These are phyloP conservation scores for Catamblyrhynchus diadema DNA, from an alignment of 2,797 vertebrate genomes.

Conservation along the genomic window DNA sequence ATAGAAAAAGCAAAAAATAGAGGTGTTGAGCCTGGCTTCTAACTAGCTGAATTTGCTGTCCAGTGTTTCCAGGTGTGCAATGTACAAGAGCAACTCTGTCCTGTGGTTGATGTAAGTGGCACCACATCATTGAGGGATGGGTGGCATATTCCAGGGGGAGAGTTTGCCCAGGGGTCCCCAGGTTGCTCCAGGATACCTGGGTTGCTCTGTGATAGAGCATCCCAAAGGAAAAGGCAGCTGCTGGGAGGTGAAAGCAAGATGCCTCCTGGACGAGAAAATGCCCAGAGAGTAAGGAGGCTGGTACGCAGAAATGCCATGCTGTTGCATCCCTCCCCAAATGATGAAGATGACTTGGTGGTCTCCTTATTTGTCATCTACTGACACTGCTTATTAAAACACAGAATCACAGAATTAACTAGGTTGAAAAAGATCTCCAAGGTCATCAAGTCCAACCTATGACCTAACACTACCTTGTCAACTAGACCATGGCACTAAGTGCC, in stretches of 20 bases:
- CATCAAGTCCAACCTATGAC: not conserved
- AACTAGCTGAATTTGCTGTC: not conserved
- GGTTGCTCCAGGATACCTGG: not conserved
- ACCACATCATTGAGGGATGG: not conserved
- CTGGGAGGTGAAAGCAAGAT: not conserved
- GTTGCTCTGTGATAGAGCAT: not conserved
- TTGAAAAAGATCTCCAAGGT: not conserved
- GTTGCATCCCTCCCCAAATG: not conserved
- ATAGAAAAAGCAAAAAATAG: not conserved
- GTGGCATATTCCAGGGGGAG: not conserved
- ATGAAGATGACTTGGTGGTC: not conserved
- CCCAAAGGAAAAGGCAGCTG: not conserved
- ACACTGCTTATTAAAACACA: not conserved
- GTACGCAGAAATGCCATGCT: rapidly evolving
- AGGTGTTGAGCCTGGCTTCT: not conserved
- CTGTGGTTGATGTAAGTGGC: rapidly evolving
- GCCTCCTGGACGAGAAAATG: not conserved
- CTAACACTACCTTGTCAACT: not conserved
- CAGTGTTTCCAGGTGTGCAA: not conserved
- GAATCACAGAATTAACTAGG: not conserved
- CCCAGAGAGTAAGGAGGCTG: not conserved
- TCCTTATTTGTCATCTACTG: not conserved
- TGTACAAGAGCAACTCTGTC: not conserved
- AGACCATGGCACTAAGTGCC: not conserved
- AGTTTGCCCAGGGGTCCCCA: not conserved